Evolutionary conservation across 2,888 invertebrate species (phyloP).

Genomic region (Eugnorisma glareosa): DNA sequence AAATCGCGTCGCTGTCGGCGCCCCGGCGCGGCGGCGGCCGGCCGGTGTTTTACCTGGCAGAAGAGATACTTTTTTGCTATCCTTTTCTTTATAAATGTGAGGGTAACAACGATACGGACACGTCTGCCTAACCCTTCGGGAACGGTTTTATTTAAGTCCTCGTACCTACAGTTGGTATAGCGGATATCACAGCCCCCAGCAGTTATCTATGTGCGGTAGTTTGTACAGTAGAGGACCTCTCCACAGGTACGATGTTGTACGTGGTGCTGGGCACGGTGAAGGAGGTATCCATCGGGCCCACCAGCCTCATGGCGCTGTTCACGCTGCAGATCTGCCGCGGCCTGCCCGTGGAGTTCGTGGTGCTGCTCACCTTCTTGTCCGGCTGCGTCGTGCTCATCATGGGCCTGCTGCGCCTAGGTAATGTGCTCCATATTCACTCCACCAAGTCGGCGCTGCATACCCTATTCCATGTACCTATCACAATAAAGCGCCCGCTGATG

Average conservation of each 20-base stretch:
- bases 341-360: conserved; percentile 93
- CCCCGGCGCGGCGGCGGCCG: neutral
- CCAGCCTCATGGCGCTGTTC: conserved; percentile 97
- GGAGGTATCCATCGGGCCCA: conserved; percentile 97
- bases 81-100: neutral
- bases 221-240: conserved; percentile 20
- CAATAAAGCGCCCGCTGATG: neutral
- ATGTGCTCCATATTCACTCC: neutral
- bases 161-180: neutral
- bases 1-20: neutral
- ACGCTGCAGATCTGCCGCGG: conserved; percentile 93
- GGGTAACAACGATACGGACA: neutral
- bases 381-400: conserved; percentile 95
- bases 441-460: neutral
- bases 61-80: neutral
- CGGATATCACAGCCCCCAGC: neutral
- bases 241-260: conserved; percentile 95
- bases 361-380: conserved; percentile 94
- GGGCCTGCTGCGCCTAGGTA: conserved; percentile 95
- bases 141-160: neutral
- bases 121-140: neutral
- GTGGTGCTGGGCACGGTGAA: conserved; percentile 96
- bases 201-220: neutral
- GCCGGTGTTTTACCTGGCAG: neutral
- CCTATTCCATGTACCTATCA: neutral